Conservation (phyloP, 2,113 vertebrate species). For the Hemicordylus capensis region DNA sequence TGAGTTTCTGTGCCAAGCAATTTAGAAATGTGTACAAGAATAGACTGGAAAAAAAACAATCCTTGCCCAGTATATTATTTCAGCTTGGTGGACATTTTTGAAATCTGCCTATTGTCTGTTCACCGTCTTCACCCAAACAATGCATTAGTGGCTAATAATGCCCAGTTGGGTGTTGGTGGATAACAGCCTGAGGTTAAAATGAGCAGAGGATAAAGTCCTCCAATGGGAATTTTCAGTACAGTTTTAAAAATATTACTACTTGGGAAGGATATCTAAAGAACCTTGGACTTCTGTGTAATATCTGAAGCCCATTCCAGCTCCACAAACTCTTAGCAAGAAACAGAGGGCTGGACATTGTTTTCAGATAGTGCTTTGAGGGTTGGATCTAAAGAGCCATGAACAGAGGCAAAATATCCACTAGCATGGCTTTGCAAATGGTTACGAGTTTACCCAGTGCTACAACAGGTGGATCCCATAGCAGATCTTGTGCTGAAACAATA, state of each 20-base stretch:
- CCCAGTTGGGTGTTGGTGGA: background rate
- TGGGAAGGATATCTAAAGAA: background rate
- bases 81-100: background rate
- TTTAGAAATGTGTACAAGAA: background rate
- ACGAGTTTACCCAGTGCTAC: background rate
- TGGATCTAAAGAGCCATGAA: background rate
- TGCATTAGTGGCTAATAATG: background rate
- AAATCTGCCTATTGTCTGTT: background rate
- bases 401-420: background rate
- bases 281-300: background rate
- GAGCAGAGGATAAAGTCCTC: background rate
- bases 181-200: background rate
- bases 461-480: background rate
- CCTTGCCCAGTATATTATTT: background rate
- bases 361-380: background rate
- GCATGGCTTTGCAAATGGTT: background rate
- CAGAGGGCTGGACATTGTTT: background rate
- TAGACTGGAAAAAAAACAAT: background rate
- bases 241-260: background rate
- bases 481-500: background rate
- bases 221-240: background rate
- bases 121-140: background rate
- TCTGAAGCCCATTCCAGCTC: background rate
- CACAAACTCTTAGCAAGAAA: background rate
- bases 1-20: background rate